Base-by-base conservation (phyloP, 2,797 vertebrate genomes). In the Anableps anableps region DNA sequence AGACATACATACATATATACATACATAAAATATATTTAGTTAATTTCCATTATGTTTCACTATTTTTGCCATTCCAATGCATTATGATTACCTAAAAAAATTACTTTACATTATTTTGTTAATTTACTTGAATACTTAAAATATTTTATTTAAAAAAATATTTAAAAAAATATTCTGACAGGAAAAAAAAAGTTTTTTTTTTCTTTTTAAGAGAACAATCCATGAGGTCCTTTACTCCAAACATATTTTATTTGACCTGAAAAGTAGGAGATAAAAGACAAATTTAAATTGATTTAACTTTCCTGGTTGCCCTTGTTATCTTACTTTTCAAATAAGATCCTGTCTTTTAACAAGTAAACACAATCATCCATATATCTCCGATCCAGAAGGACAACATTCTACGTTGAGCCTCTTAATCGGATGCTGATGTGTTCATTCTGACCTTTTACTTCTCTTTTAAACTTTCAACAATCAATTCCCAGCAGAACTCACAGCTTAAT, bases 391-490 rank as follows among this genome's bases (percentile, higher is more conserved):
- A 78, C 55, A 70, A 74, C 31, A 43, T 38, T 85, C 31, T 17
- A 3, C 10, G 47, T 48, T 51, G 29, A 0, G 4, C 7, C 58
- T 55, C 76, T 73, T 51, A 72, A 74, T 75, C n/a, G 43, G 71
- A 72, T 48, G 31, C 72, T 51, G 58, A 81, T 48, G 72, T 72
- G 21, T 80, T 88, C 50, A 53, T 78, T 47, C 41, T 87, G 86
- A 92, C 89, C 88, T 85, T 84, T 86, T 72, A 72, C 72, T 80
- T 81, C 81, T 64, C 75, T 81, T 83, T 86, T 68, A 83, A 82
- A 89, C 86, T 80, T 85, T 80, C 62, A 74, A 86, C 72, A 77
- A 91, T 90, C 87, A 85, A 91, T 91, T 76, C 16, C 41, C 72
- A 85, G 72, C 66, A 80, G 83, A 80, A 58, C 66, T 75, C n/a